These are phyloP conservation scores for Mechanitis messenoides DNA, from an alignment of 2,888 invertebrate species.

Conservation along the genomic window DNA sequence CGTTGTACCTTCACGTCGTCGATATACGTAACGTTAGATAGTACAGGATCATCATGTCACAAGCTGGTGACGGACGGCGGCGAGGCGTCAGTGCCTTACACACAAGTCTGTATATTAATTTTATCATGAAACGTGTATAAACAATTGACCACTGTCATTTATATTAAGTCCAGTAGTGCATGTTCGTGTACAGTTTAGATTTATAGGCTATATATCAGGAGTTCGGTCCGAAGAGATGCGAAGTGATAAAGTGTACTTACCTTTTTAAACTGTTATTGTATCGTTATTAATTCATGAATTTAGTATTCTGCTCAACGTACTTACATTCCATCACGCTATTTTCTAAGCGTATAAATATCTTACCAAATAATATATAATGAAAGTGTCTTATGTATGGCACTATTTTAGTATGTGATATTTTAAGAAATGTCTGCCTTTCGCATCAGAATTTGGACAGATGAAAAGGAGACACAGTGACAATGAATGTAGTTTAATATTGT, in stretches of 20 bases:
- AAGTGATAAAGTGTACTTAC: slow-evolving; percentile 32
- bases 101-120: slow-evolving; percentile 51
- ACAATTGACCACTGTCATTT: background rate
- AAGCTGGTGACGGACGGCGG: slow-evolving; percentile 36
- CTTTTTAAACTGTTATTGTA: slow-evolving; percentile 25
- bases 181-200: slow-evolving; percentile 16
- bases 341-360: slow-evolving; percentile 9
- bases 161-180: slow-evolving; percentile 4
- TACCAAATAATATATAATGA: background rate
- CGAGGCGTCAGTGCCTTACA: slow-evolving; percentile 57
- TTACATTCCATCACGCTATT: slow-evolving; percentile 32
- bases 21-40: slow-evolving; percentile 11
- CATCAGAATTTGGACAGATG: slow-evolving; percentile 6
- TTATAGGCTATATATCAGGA: slow-evolving; percentile 5
- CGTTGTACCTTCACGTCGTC: slow-evolving; percentile 10
- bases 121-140: slow-evolving; percentile 11
- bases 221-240: slow-evolving; percentile 13
- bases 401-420: slow-evolving; percentile 30
- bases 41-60: background rate
- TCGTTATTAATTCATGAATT: slow-evolving; percentile 27
- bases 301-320: slow-evolving; percentile 32
- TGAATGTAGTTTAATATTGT: slow-evolving; percentile 13
- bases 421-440: slow-evolving; percentile 15
- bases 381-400: background rate
- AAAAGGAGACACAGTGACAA: slow-evolving; percentile 2